Evolutionary conservation across 2,888 invertebrate genomes (phyloP).

Genomic region (Eumerus sabulonum): DNA sequence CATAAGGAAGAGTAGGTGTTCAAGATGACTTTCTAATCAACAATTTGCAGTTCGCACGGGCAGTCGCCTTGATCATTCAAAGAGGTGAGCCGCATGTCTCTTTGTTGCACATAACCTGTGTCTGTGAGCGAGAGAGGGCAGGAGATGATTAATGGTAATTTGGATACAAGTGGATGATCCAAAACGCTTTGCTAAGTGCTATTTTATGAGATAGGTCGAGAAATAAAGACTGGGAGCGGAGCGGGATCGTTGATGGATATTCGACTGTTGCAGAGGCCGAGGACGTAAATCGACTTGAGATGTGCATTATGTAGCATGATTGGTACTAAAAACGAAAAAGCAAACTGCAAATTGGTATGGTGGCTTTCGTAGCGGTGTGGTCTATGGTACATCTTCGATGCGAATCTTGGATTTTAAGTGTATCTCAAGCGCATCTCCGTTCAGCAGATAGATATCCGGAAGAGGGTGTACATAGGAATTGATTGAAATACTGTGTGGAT

Average conservation of each 20-base stretch:
- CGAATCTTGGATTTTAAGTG: not conserved
- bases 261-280: not conserved
- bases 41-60: slow-evolving; percentile 17
- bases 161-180: slow-evolving; percentile 13
- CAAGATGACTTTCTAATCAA: slow-evolving; percentile 52
- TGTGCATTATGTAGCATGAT: slow-evolving; percentile 40
- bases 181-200: slow-evolving; percentile 20
- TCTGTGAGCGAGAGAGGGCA: not conserved
- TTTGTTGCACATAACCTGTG: too few species aligned
- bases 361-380: slow-evolving; percentile 12
- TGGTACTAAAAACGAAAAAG: slow-evolving; percentile 49
- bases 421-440: too few species aligned
- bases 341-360: slow-evolving; percentile 28
- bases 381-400: slow-evolving; percentile 6
- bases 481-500: slow-evolving; percentile 27
- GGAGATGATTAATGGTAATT: slow-evolving; percentile 47
- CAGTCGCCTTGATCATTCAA: too few species aligned
- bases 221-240: too few species aligned
- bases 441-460: slow-evolving; percentile 27
- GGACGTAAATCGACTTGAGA: slow-evolving; percentile 1
- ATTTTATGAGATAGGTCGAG: slow-evolving; percentile 7
- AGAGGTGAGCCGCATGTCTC: too few species aligned
- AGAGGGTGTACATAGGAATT: slow-evolving; percentile 22
- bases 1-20: not conserved
- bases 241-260: not conserved